phyloP scores from a whole-genome alignment of 2,888 invertebrate genomes.

The Anoplius nigerrimus region DNA sequence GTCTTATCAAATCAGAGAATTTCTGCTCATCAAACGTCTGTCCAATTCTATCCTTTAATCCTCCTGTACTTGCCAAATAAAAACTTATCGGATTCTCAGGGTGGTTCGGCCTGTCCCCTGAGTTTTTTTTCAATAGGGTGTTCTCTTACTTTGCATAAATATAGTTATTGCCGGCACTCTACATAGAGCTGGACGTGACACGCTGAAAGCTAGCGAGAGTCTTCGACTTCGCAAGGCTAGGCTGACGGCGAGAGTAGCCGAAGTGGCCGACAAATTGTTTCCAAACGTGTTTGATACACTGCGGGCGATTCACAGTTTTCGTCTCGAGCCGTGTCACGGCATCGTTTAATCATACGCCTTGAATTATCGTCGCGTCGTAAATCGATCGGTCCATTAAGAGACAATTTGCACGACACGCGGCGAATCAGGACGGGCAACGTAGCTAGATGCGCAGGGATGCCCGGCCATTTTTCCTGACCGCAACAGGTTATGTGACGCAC shows the following conservation, averaged over 20 bases:
- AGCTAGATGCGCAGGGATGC: background rate
- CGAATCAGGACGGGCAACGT: background rate
- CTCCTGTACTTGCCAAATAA: too few species aligned
- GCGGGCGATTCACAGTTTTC: slow-evolving; percentile 16
- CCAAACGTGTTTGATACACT: slow-evolving; percentile 26
- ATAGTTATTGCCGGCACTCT: too few species aligned
- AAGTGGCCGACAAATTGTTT: slow-evolving; percentile 33
- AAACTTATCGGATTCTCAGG: too few species aligned
- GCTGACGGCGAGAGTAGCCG: slow-evolving; percentile 25
- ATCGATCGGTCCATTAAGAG: slow-evolving; percentile 8
- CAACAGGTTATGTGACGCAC: background rate
- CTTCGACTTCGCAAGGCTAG: background rate
- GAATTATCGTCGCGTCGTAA: slow-evolving; percentile 17
- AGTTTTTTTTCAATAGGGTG: too few species aligned
- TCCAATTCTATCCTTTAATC: too few species aligned
- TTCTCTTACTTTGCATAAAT: too few species aligned
- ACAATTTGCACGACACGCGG: slow-evolving; percentile 7
- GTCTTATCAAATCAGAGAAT: too few species aligned
- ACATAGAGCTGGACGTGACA: too few species aligned
- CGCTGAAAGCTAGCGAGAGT: background rate
- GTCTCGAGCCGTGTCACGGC: background rate
- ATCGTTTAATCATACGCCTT: slow-evolving; percentile 15
- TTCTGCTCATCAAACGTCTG: too few species aligned
- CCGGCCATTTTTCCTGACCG: background rate
- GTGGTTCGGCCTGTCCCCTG: too few species aligned